Base-by-base conservation (phyloP, 1,140 invertebrate genomes). In the Trissolcus basalis region DNA sequence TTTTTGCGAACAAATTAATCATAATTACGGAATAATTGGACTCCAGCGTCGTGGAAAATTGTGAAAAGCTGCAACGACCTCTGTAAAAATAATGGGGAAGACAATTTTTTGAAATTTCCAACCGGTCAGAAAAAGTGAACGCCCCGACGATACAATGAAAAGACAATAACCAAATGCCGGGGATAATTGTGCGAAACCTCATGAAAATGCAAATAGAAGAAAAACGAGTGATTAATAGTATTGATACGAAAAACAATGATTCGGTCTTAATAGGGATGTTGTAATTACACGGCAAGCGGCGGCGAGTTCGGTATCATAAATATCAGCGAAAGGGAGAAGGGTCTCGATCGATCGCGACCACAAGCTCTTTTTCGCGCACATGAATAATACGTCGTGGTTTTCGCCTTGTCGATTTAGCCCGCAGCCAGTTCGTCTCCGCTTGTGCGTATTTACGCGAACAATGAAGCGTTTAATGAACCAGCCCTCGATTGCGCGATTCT, bases 381-480 rank as follows among this genome's bases (percentile, higher is more conserved):
- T 63, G 68, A 77, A 72, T 77, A 77, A 71, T 72, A 64, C 63
- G 47, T 56, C 15, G 64, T 14, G 67, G 59, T 63, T 65, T 63
- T 54, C 49, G 19, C 19, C 56, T 69, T 64, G 64, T 73, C 64
- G 75, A 69, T 73, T 78, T 78, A 73, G 65, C 65, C 65, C 70
- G 76, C 65, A 70, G 76, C 64, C 43, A 71, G 73, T 71, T 74
- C 69, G 70, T 65, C 71, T 67, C 55, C 35, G 44, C 33, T 63
- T 45, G 70, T 50, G 60, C 67, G 69, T 78, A 72, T 74, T 75
- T 71, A 67, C 71, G 55, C 48, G 77, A 32, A 78, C 77, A 78
- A 78, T 78, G 71, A 78, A 72, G 77, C 77, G 71, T 74, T 78
- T 78, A 78, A 78, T 78, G 77, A 78, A 75, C 61, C 58, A 60